Evolutionary conservation across 2,888 invertebrate genomes (phyloP).

Genomic region (Argyra leucocephala): DNA sequence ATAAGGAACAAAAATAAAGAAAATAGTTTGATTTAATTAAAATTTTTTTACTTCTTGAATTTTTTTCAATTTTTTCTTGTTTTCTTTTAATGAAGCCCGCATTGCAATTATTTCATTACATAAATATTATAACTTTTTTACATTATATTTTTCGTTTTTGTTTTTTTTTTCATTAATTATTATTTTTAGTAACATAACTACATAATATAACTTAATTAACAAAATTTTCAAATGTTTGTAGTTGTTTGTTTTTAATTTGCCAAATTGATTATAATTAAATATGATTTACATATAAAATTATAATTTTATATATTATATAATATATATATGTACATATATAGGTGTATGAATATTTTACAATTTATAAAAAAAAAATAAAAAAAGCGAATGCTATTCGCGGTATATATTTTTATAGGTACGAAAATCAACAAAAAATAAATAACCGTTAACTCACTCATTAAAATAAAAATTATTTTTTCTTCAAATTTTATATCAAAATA

Average conservation of each 20-base stretch:
- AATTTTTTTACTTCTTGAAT: not conserved
- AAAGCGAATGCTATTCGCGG: too few relatives aligned
- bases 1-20: too few relatives aligned
- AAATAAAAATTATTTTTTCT: too few relatives aligned
- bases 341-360: not conserved
- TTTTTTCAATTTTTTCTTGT: not conserved
- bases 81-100: conserved; percentile 6
- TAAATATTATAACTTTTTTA: not conserved
- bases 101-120: not conserved
- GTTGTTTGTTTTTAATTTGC: not conserved
- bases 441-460: too few relatives aligned
- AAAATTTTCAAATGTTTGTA: not conserved
- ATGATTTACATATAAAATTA: not conserved
- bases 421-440: too few relatives aligned
- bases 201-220: conserved; percentile 2
- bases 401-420: too few relatives aligned
- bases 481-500: too few relatives aligned
- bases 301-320: not conserved
- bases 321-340: not conserved
- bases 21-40: not conserved
- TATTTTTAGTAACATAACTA: conserved; percentile 4
- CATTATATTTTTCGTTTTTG: not conserved
- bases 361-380: too few relatives aligned
- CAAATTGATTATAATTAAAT: not conserved
- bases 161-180: not conserved